Percentiles rank a stretch among this genome's conserved stretches.
These are phyloP conservation scores for Meghimatium bilineatum DNA, from an alignment of 2,888 invertebrate genomes.

Conservation along the genomic window DNA sequence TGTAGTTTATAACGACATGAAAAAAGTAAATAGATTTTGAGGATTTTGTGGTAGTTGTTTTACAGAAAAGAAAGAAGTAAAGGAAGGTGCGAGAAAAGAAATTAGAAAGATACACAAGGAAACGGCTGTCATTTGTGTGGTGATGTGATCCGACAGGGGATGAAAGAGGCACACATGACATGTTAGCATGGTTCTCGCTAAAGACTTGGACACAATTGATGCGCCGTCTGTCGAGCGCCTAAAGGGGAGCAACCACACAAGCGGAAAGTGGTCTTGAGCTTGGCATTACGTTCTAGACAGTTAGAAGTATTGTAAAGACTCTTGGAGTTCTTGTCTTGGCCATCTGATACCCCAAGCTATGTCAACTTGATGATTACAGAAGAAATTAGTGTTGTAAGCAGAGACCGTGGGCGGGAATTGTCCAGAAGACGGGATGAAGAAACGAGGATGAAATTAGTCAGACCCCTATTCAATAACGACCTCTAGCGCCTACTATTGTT, in stretches of 20 bases:
- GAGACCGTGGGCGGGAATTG: not conserved
- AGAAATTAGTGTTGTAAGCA: conserved; percentile 19
- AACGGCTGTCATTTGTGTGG: not conserved
- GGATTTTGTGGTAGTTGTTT: no score
- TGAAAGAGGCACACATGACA: not conserved
- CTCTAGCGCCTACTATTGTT: not conserved
- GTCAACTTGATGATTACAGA: not conserved
- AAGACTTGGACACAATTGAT: not conserved
- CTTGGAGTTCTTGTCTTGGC: not conserved
- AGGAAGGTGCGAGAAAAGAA: no score
- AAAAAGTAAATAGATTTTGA: no score
- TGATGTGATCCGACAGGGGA: not conserved
- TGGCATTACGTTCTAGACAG: not conserved
- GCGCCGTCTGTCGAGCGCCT: conserved; percentile 16
- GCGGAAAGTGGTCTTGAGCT: conserved; percentile 6
- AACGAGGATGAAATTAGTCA: not conserved
- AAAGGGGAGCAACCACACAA: not conserved
- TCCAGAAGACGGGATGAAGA: not conserved
- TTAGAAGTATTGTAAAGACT: not conserved
- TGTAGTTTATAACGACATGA: no score
- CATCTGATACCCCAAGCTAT: conserved; percentile 11
- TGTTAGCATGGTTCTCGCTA: not conserved
- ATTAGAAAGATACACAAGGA: no score
- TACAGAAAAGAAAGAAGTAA: no score
- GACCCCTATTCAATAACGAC: not conserved